Evolutionary conservation across 2,113 vertebrate species (phyloP).

Genomic region (Catharus minimus): DNA sequence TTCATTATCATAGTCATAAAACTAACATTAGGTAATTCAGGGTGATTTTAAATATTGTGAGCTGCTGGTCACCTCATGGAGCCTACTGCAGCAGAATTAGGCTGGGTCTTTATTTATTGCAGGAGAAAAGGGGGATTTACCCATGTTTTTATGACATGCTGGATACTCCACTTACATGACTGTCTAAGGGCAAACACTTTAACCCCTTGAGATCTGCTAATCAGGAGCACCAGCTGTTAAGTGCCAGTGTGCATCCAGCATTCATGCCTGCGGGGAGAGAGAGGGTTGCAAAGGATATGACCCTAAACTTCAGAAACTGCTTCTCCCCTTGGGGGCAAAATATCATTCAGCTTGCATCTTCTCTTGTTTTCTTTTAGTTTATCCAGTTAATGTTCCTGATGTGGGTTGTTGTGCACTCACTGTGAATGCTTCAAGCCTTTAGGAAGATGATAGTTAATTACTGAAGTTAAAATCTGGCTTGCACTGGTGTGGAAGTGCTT

Average conservation of each 20-base stretch:
- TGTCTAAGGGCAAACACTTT: constrained; percentile 34
- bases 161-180: neutral
- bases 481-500: neutral
- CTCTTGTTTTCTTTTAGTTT: constrained; percentile 23
- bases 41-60: neutral
- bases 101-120: neutral
- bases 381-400: constrained; percentile 20
- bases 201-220: constrained; percentile 56
- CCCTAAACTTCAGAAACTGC: constrained; percentile 29
- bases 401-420: neutral
- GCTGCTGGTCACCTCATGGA: neutral
- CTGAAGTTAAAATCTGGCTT: constrained; percentile 32
- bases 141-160: neutral
- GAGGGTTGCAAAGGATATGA: neutral
- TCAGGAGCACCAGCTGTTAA: constrained; percentile 51
- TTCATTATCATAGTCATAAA: neutral
- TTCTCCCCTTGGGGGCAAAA: constrained; percentile 35
- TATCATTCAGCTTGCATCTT: constrained; percentile 17
- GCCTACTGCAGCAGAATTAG: neutral
- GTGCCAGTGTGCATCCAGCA: neutral
- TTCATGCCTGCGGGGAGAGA: neutral
- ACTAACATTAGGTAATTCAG: neutral
- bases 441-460: constrained; percentile 36
- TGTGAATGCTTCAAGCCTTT: constrained; percentile 29
- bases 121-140: neutral